phyloP scores from a whole-genome alignment of 2,797 vertebrate species.

The Sebastolobus alascanus region DNA sequence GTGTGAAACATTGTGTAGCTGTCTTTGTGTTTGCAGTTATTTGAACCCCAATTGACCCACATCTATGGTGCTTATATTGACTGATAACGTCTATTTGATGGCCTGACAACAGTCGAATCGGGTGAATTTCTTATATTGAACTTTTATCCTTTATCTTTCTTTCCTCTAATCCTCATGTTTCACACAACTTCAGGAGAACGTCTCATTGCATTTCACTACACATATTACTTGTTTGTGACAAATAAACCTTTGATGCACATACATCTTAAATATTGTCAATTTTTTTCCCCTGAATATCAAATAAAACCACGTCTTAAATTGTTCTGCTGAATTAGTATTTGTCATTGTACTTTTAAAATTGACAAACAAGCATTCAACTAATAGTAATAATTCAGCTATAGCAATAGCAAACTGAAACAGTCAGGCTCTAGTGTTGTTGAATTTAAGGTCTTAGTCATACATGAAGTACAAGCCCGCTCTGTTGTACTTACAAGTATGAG shows the following conservation, averaged over 20 bases:
- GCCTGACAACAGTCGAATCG: no score
- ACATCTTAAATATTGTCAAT: neutral
- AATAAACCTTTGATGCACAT: neutral
- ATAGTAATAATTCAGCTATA: neutral
- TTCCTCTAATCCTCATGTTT: neutral
- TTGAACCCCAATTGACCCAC: no score
- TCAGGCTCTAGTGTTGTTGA: neutral
- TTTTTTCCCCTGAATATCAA: neutral
- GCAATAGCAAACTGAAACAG: neutral
- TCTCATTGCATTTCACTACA: neutral
- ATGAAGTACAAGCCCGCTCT: neutral
- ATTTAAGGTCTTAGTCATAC: neutral
- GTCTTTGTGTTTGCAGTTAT: no score
- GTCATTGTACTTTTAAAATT: neutral
- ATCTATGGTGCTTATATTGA: no score
- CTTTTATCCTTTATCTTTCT: neutral
- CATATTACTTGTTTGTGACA: neutral
- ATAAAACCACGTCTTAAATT: neutral
- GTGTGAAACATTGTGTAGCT: no score
- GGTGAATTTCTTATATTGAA: rapidly evolving
- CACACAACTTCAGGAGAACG: neutral
- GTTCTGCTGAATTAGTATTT: neutral
- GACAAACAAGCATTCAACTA: neutral
- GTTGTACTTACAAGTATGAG: constrained; percentile 30
- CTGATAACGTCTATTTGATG: no score